phyloP scores from a whole-genome alignment of 1,140 invertebrate genomes.

The Plectus sambesii region DNA sequence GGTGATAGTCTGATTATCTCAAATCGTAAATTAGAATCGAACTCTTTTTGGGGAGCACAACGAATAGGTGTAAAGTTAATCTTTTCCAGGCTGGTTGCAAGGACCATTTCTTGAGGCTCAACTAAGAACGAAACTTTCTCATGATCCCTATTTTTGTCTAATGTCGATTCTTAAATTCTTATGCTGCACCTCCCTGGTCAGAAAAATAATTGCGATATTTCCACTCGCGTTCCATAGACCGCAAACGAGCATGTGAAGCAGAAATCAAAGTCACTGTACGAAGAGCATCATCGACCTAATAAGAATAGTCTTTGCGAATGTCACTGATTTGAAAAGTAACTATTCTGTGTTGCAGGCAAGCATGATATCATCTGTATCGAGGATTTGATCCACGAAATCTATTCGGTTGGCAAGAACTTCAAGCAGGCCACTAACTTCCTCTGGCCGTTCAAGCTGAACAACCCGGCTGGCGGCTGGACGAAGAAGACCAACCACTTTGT shows the following conservation, averaged over 20 bases:
- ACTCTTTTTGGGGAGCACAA: too few species aligned
- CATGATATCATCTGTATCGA: constrained; percentile 84
- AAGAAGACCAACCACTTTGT: constrained; percentile 99
- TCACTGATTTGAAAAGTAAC: constrained; percentile 46
- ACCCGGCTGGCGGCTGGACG: constrained; percentile 93
- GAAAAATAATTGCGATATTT: too few species aligned
- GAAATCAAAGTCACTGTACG: too few species aligned
- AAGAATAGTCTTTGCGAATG: neutral
- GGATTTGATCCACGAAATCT: constrained; percentile 95
- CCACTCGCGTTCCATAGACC: too few species aligned
- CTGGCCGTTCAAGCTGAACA: constrained; percentile 90
- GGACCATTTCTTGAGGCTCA: too few species aligned
- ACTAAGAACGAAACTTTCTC: too few species aligned
- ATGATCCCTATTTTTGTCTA: neutral
- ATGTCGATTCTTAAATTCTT: constrained; percentile 1
- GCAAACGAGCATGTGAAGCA: too few species aligned
- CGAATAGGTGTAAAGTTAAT: too few species aligned
- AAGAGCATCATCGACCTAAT: too few species aligned
- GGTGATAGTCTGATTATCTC: too few species aligned
- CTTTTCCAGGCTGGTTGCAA: too few species aligned
- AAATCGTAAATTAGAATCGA: too few species aligned
- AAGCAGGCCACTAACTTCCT: constrained; percentile 94
- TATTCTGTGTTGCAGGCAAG: constrained; percentile 59
- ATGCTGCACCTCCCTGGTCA: neutral
- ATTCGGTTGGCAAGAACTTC: constrained; percentile 79